A percentile compares a stretch with the other conserved stretches of the same genome.
phyloP scores from a whole-genome alignment of 1,140 invertebrate species.

The Macrostomum lignano region DNA sequence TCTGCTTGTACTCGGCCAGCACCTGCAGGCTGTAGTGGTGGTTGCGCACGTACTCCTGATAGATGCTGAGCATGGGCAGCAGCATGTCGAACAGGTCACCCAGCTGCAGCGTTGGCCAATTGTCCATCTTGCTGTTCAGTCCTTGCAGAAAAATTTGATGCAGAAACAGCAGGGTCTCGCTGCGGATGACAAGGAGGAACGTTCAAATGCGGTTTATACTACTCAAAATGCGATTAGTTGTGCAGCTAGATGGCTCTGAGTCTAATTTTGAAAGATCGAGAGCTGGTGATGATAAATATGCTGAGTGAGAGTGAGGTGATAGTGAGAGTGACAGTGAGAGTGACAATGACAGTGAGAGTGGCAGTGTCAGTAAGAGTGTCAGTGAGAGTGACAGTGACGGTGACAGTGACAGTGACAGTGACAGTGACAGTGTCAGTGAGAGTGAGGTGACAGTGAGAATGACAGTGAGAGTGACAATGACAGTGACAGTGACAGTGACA shows the following conservation, averaged over 20 bases:
- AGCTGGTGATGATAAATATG: no score
- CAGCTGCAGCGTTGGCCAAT: constrained; percentile 60
- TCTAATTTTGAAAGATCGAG: not conserved
- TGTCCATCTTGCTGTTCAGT: constrained; percentile 60
- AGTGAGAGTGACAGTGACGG: no score
- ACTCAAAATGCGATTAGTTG: not conserved
- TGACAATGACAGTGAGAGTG: no score
- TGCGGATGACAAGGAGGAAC: constrained; percentile 14
- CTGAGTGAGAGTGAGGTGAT: no score
- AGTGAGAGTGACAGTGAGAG: no score
- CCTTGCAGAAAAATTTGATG: constrained; percentile 82
- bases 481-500: no score
- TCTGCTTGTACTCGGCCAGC: constrained; percentile 65
- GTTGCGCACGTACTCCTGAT: constrained; percentile 71
- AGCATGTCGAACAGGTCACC: constrained; percentile 74
- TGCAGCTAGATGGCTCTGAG: not conserved
- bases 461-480: no score
- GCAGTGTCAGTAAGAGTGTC: no score
- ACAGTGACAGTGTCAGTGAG: no score
- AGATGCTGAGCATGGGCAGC: constrained; percentile 65
- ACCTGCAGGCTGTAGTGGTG: constrained; percentile 73
- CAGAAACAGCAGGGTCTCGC: constrained; percentile 65
- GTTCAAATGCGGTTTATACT: constrained; percentile 4
- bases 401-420: no score
- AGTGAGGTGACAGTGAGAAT: no score